Evolutionary conservation across 2,113 vertebrate species (phyloP), one percentile per base, ranked within the genome.

Genomic region (Tiliqua scincoides): DNA sequence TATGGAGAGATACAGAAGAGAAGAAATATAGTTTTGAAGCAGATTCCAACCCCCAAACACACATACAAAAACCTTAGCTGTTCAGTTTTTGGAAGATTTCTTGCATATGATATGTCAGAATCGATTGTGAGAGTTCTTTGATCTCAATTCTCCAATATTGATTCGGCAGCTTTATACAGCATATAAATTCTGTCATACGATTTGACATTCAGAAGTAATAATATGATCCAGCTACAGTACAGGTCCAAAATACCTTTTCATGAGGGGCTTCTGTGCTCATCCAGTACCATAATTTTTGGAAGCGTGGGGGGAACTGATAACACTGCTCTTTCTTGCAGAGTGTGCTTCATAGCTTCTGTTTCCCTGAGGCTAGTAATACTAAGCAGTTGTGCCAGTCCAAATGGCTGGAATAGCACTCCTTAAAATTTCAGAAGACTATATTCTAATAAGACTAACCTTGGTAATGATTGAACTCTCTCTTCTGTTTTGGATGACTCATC

Each of bases 81-180:
- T 43, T 79, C 78, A 21, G 30, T n/a, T 79, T 79, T 82, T 40
- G 65, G n/a, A 35, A 54, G 52, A n/a, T 67, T 62, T 68, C 15
- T 54, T 71, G 81, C 59, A 72, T 61, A 71, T 83, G 23, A 72
- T 18, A 23, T 72, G n/a, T 61, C 32, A 72, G 68, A 25, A 71
- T 72, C 54, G 9, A 30, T 83, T 61, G 52, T 71, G 52, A 59
- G 81, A 72, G 81, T 72, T 61, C 67, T 83, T 37, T 37, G 67
- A 59, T 72, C 68, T 37, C 68, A 23, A 59, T 83, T 61, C 32
- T 59, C 32, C 17, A 6, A 65, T 72, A 61, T 43, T 72, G 68
- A 83, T 83, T 59, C 40, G 32, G 15, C 81, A 83, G 52, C 68
- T 83, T 72, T 83, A 72, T 83, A 40, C 67, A 72, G 48, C 32